Conservation (phyloP, 30 jellyfish, hydroid and myxozoan species). For the Nemopilema nomurai region DNA sequence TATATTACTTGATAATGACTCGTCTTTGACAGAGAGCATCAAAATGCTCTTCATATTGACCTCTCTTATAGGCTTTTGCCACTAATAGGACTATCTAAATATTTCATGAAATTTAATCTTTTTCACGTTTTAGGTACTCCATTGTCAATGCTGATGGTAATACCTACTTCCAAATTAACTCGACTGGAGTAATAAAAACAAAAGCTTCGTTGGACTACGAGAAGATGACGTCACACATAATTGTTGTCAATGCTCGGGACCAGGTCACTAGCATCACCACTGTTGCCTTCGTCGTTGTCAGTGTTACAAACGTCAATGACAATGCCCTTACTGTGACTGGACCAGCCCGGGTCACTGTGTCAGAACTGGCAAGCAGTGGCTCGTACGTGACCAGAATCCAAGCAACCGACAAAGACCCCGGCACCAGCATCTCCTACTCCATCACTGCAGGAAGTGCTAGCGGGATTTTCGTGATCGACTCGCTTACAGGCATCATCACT, state of each 20-base stretch:
- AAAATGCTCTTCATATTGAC: no score
- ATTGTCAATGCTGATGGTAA: constrained; percentile 51
- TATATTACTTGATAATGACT: no score
- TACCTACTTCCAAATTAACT: constrained; percentile 48
- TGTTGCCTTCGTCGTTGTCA: constrained; percentile 42
- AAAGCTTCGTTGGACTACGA: constrained; percentile 69
- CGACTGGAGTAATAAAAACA: constrained; percentile 71
- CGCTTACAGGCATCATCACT: constrained; percentile 72
- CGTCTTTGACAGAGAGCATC: no score
- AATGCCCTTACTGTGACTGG: constrained; percentile 39
- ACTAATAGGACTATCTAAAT: no score
- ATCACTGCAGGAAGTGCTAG: constrained; percentile 57
- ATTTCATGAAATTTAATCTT: no score
- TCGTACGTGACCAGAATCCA: constrained; percentile 54
- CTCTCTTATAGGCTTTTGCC: no score
- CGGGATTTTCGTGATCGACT: constrained; percentile 74
- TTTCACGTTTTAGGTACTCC: constrained; percentile 44
- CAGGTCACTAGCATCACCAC: constrained; percentile 67
- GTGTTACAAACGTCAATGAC: constrained; percentile 76
- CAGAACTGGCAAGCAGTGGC: constrained; percentile 73
- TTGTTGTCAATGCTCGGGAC: constrained; percentile 71
- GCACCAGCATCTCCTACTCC: constrained; percentile 24
- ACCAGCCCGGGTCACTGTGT: constrained; percentile 46
- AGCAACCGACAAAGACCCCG: constrained; percentile 72
- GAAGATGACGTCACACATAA: constrained; percentile 31